Base-by-base conservation (phyloP, 30 jellyfish, hydroid and myxozoan species). In the Chrysaora quinquecirrha region DNA sequence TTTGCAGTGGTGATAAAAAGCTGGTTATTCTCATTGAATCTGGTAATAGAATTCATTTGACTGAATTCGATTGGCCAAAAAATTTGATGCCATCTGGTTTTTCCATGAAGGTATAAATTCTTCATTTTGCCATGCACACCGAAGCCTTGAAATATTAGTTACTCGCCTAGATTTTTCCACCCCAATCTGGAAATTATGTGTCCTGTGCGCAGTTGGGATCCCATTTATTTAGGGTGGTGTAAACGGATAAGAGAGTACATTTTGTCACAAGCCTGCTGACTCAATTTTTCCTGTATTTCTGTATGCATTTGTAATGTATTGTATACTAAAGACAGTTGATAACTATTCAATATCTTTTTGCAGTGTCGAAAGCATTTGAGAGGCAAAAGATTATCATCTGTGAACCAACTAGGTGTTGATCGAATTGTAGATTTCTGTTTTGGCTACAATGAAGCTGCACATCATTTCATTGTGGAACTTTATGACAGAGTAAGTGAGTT, bases 41-140 rank as follows among this genome's bases (percentile, higher is more conserved):
- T 69, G 98, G 98, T 9, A 89, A 77, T 76, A 71, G 99, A 49
- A 75, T 95, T 24, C 98, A 95, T 72, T 23, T 86, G 18, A 95
- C 99, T 25, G 98, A 95, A 12, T 95, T 83, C 87, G 96, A 89
- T 30, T 95, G 99, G 99, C 97, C 99, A 34, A 95, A 95, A 56
- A 85, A 85, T 54, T 73, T 80, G 95, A 85, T 95, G 93, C 99
- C 99, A 86, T 95, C 99, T 3, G 96, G 96, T 11, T 95, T 95
- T 62, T 89, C 99, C 23, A 95, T 95, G 99, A 95, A 95, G 94
- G 99, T 95, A 68, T 34, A 48, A 31, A 35, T n/a, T n/a, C n/a
- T n/a, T n/a, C n/a, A n/a, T n/a, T n/a, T n/a, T n/a, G n/a, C n/a
- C n/a, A n/a, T n/a, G n/a, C n/a, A n/a, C n/a, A n/a, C n/a, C n/a